Conservation (phyloP, 1,140 invertebrate genomes). For the Drosophila virilis region DNA sequence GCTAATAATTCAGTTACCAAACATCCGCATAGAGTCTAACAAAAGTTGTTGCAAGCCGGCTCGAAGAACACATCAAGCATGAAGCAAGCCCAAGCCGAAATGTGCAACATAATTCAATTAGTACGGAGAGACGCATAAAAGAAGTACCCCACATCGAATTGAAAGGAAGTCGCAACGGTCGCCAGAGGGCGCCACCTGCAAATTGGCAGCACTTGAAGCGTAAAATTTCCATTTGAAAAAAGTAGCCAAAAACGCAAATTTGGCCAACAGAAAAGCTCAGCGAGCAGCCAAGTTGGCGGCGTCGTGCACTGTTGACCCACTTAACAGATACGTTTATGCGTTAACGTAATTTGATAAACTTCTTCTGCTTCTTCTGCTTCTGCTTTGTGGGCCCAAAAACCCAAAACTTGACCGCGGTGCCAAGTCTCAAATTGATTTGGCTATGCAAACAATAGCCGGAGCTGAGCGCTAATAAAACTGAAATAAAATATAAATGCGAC, state of each 20-base stretch:
- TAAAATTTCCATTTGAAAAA: constrained; percentile 14
- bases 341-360: constrained; percentile 49
- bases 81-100: constrained; percentile 52
- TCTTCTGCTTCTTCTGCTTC: constrained; percentile 14
- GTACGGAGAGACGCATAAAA: constrained; percentile 38
- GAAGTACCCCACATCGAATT: constrained; percentile 26
- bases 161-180: constrained; percentile 56
- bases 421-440: constrained; percentile 49
- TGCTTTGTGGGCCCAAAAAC: constrained; percentile 24
- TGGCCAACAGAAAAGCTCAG: constrained; percentile 14
- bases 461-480: constrained; percentile 15
- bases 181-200: background rate
- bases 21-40: constrained; percentile 50
- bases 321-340: constrained; percentile 19
- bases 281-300: constrained; percentile 24
- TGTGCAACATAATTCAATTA: constrained; percentile 81
- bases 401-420: constrained; percentile 53
- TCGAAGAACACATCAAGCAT: constrained; percentile 62
- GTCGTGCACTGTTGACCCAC: constrained; percentile 38
- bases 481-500: constrained; percentile 31
- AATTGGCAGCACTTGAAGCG: constrained; percentile 27
- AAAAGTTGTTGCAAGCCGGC: constrained; percentile 45
- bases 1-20: constrained; percentile 68
- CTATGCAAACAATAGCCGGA: constrained; percentile 19
- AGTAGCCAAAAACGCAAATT: constrained; percentile 17